Evolutionary conservation across 2,797 vertebrate species (phyloP).

Genomic region (Sciurus vulgaris): DNA sequence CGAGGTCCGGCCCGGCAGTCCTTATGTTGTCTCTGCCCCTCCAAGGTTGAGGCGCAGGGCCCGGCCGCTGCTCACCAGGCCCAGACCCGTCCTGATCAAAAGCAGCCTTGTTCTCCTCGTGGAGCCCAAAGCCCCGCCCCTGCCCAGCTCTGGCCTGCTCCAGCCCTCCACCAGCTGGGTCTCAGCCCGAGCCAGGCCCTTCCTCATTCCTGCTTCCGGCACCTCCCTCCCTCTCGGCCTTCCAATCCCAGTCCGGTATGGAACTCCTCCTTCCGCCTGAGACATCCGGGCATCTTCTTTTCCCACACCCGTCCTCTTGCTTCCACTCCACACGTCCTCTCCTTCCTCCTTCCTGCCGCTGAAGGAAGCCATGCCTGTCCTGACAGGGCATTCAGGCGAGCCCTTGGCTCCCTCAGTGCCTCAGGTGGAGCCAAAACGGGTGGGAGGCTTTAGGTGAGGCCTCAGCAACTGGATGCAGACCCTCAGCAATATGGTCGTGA

Average conservation of each 20-base stretch:
- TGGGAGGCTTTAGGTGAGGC: not conserved
- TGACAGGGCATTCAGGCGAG: not conserved
- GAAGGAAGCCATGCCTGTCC: fast-evolving
- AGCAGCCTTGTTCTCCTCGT: not conserved
- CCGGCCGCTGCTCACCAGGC: not conserved
- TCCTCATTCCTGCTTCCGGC: not conserved
- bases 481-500: no score
- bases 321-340: not conserved
- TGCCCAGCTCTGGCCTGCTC: no score
- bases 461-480: not conserved
- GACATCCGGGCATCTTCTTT: no score
- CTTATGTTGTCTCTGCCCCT: not conserved
- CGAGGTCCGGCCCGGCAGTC: no score
- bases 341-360: not conserved
- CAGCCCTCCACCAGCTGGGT: not conserved
- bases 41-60: not conserved
- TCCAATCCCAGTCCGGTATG: not conserved
- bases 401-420: no score
- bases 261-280: no score
- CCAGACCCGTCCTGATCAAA: not conserved
- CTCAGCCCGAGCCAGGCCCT: not conserved
- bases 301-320: fast-evolving
- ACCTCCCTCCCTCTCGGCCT: no score
- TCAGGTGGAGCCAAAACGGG: not conserved
- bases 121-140: no score